phyloP scores from a whole-genome alignment of 2,888 invertebrate species.

The Synanthedon vespiformis region DNA sequence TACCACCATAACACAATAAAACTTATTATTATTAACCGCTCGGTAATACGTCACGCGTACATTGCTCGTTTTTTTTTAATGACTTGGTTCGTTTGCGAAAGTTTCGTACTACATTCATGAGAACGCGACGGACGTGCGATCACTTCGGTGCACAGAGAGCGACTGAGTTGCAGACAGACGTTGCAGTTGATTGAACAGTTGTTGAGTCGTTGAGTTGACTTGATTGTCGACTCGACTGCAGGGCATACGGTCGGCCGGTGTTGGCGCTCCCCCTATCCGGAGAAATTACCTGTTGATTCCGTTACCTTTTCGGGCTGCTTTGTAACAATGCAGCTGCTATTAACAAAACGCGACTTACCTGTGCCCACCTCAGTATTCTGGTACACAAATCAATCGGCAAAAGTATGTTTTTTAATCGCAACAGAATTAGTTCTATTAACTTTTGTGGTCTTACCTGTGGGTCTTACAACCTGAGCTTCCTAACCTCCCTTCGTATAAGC shows the following conservation, averaged over 20 bases:
- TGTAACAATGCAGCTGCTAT: conserved; percentile 53
- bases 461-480: no score
- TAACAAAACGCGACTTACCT: conserved; percentile 32
- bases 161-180: conserved; percentile 26
- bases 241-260: conserved; percentile 4
- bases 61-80: conserved; percentile 45
- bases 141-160: conserved; percentile 26
- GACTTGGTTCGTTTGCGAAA: conserved; percentile 27
- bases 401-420: no score
- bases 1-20: conserved; percentile 9
- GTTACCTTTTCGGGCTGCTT: conserved; percentile 64
- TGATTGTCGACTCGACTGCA: neutral
- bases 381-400: conserved; percentile 13
- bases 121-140: conserved; percentile 22
- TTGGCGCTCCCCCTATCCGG: conserved; percentile 43
- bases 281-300: conserved; percentile 68
- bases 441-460: no score
- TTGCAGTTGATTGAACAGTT: neutral
- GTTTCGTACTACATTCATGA: conserved; percentile 19
- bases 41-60: conserved; percentile 38
- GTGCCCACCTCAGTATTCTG: conserved; percentile 11
- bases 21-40: conserved; percentile 41
- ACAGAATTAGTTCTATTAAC: no score
- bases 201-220: no score
- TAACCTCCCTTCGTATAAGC: no score